These are phyloP conservation scores for Aplysia californica DNA, from an alignment of 1,140 invertebrate species.

Conservation along the genomic window DNA sequence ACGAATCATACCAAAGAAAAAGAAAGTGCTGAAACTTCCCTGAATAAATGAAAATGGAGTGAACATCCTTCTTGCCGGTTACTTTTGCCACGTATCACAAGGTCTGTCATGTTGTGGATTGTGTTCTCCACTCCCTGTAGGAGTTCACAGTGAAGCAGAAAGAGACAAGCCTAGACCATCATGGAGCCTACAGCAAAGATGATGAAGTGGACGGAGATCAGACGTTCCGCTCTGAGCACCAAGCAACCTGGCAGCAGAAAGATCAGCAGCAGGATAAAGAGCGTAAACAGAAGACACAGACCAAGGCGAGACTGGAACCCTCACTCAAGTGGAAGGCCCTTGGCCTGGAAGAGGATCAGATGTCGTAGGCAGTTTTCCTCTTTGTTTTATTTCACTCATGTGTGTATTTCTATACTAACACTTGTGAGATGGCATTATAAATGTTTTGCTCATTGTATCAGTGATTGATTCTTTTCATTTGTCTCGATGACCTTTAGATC, in stretches of 20 bases:
- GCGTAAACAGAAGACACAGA: conserved; percentile 49
- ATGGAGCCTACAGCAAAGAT: conserved; percentile 16
- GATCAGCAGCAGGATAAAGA: conserved; percentile 46
- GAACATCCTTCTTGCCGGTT: too few relatives aligned
- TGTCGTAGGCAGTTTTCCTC: conserved; percentile 4
- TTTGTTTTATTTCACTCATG: background rate
- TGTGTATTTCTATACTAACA: too few relatives aligned
- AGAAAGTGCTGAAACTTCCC: too few relatives aligned
- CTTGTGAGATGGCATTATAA: too few relatives aligned
- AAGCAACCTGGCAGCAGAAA: conserved; percentile 33
- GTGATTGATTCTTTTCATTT: too few relatives aligned
- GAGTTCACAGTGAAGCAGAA: conserved; percentile 48
- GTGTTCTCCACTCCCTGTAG: conserved; percentile 35
- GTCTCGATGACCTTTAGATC: too few relatives aligned
- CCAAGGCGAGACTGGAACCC: conserved; percentile 61
- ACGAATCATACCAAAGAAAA: too few relatives aligned
- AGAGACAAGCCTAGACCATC: conserved; percentile 17
- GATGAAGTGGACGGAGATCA: conserved; percentile 39
- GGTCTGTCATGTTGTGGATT: too few relatives aligned
- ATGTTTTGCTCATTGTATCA: too few relatives aligned
- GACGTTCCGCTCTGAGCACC: conserved; percentile 36
- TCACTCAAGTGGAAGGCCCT: conserved; percentile 64
- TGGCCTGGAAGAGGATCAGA: conserved; percentile 58
- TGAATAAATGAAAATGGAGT: too few relatives aligned
- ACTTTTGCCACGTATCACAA: too few relatives aligned